Evolutionary conservation across 53 echinoderm and acorn worm species (phyloP).

Genomic region (Antedon mediterranea): DNA sequence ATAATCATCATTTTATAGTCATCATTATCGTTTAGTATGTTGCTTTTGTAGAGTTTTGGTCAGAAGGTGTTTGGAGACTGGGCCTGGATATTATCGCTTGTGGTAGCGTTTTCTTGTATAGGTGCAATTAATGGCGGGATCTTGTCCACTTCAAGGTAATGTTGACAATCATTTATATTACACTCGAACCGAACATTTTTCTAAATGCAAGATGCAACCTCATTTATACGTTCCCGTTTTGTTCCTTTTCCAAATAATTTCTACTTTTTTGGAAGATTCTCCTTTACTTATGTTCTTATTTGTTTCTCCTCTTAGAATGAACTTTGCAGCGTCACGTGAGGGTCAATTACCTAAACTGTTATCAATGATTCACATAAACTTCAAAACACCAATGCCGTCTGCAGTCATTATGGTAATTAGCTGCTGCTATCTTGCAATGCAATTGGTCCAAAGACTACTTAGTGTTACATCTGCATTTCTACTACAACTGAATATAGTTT

Average conservation of each 20-base stretch:
- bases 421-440: too few relatives aligned
- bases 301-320: slow-evolving; percentile 26
- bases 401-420: slow-evolving; percentile 37
- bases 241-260: background rate
- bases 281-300: background rate
- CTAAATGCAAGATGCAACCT: too few relatives aligned
- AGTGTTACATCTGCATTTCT: too few relatives aligned
- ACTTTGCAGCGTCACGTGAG: slow-evolving; percentile 78
- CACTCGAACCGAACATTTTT: too few relatives aligned
- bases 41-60: slow-evolving; percentile 38
- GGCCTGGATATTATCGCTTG: slow-evolving; percentile 48
- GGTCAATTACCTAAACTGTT: slow-evolving; percentile 52
- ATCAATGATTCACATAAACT: slow-evolving; percentile 60
- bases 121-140: slow-evolving; percentile 61
- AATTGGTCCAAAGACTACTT: too few relatives aligned
- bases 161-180: too few relatives aligned
- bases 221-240: background rate
- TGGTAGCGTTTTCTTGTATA: slow-evolving; percentile 60
- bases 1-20: too few relatives aligned
- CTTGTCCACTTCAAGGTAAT: slow-evolving; percentile 52
- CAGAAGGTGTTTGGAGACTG: slow-evolving; percentile 44
- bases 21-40: too few relatives aligned
- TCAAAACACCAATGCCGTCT: slow-evolving; percentile 71
- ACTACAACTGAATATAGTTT: too few relatives aligned
- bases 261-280: background rate